A percentile compares a stretch with the other conserved stretches of the same genome.
Conservation (phyloP, 2,888 invertebrate species). For the Theodoxus fluviatilis region DNA sequence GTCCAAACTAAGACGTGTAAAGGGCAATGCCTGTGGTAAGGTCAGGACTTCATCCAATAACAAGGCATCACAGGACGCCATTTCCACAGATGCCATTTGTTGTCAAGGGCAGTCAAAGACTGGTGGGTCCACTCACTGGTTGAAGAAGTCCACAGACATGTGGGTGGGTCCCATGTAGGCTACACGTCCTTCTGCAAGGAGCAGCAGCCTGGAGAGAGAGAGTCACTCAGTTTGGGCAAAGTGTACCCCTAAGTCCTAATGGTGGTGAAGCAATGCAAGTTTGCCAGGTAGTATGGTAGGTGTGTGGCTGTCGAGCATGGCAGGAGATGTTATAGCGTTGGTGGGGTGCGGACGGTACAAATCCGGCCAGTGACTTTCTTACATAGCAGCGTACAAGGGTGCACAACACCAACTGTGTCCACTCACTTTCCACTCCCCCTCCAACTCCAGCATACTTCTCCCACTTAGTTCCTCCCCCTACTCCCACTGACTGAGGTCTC, state of each 20-base stretch:
- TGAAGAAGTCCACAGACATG: conserved; percentile 65
- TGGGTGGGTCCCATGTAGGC: conserved; percentile 80
- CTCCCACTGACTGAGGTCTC: too few relatives aligned
- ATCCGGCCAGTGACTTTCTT: conserved; percentile 21
- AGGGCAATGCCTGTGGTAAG: neutral
- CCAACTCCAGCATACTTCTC: too few relatives aligned
- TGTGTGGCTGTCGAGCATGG: neutral
- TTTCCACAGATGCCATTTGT: too few relatives aligned
- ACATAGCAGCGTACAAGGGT: too few relatives aligned
- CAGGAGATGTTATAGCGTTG: too few relatives aligned
- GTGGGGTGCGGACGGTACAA: too few relatives aligned
- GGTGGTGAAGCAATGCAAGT: neutral
- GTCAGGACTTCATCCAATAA: neutral
- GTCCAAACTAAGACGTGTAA: neutral
- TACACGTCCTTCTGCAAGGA: conserved; percentile 90
- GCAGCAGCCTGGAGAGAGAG: conserved; percentile 62
- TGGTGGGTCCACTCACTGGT: conserved; percentile 36
- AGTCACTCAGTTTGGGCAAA: too few relatives aligned
- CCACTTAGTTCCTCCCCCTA: too few relatives aligned
- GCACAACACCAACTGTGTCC: too few relatives aligned
- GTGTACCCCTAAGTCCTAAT: too few relatives aligned
- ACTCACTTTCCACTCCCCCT: too few relatives aligned
- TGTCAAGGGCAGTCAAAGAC: neutral
- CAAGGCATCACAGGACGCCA: too few relatives aligned
- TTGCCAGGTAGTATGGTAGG: neutral